phyloP scores from a whole-genome alignment of 1,140 invertebrate genomes.

The Drosophila erecta region DNA sequence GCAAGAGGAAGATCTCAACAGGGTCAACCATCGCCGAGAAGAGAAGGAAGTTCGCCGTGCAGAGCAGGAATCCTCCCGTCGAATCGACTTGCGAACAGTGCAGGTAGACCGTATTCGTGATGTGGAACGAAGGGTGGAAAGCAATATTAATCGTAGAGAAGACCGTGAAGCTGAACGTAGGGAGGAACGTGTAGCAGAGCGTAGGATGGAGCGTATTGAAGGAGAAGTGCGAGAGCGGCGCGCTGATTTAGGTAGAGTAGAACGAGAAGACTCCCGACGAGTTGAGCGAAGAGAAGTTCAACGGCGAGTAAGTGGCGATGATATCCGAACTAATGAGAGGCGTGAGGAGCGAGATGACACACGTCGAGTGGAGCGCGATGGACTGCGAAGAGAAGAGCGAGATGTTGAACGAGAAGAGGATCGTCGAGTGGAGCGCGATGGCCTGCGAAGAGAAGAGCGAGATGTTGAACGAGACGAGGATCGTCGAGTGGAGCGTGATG shows the following conservation, averaged over 20 bases:
- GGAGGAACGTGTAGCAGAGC: neutral
- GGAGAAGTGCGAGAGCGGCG: neutral
- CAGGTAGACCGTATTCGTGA: neutral
- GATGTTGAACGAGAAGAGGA: constrained; percentile 6
- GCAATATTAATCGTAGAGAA: neutral
- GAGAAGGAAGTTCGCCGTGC: neutral
- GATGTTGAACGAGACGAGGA: neutral
- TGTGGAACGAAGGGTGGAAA: neutral
- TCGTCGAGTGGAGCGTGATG: neutral
- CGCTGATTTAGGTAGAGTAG: neutral
- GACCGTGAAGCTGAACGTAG: neutral
- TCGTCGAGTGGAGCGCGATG: constrained; percentile 1
- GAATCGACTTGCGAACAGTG: neutral
- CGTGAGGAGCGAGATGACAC: neutral
- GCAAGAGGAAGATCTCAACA: neutral
- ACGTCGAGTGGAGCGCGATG: neutral
- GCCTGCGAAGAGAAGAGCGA: neutral
- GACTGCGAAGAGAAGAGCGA: neutral
- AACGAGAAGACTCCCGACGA: constrained; percentile 1
- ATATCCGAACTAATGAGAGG: neutral
- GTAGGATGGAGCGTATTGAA: neutral
- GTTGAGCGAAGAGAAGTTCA: neutral
- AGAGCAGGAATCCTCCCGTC: neutral
- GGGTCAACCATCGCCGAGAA: neutral
- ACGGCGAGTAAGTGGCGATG: neutral